These are phyloP conservation scores for Monopterus albus DNA, from an alignment of 2,113 vertebrate species.

Conservation along the genomic window DNA sequence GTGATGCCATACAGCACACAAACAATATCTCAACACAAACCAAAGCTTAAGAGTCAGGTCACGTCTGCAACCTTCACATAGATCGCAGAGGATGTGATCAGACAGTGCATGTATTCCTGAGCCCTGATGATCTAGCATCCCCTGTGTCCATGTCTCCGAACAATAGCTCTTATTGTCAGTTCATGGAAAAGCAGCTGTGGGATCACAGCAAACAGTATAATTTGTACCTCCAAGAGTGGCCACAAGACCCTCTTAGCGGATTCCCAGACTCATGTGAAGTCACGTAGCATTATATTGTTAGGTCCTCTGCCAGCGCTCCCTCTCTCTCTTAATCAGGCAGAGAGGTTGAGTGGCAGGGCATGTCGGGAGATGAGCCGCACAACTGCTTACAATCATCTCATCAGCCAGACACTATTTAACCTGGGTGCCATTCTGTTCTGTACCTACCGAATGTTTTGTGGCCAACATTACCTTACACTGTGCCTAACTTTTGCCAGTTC, in stretches of 20 bases:
- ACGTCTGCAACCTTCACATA: conserved; percentile 37
- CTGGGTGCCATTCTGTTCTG: too few species aligned
- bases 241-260: not conserved
- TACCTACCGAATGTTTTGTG: too few species aligned
- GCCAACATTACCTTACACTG: too few species aligned
- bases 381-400: too few species aligned
- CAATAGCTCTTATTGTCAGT: conserved; percentile 34
- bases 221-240: conserved; percentile 11
- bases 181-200: conserved; percentile 1
- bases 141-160: conserved; percentile 18
- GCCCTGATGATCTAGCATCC: conserved; percentile 31
- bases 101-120: conserved; percentile 20
- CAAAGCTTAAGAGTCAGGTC: conserved; percentile 30
- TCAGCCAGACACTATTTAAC: too few species aligned
- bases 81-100: conserved; percentile 35
- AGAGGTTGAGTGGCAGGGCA: too few species aligned
- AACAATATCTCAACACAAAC: conserved; percentile 19
- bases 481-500: too few species aligned
- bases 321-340: too few species aligned
- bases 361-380: too few species aligned
- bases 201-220: conserved; percentile 6
- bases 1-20: conserved; percentile 9
- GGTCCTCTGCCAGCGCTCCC: too few species aligned
- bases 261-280: not conserved
- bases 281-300: not conserved